A percentile compares a stretch with the other conserved stretches of the same genome.
phyloP scores from a whole-genome alignment of 1,140 invertebrate species.

The Plectus sambesii region DNA sequence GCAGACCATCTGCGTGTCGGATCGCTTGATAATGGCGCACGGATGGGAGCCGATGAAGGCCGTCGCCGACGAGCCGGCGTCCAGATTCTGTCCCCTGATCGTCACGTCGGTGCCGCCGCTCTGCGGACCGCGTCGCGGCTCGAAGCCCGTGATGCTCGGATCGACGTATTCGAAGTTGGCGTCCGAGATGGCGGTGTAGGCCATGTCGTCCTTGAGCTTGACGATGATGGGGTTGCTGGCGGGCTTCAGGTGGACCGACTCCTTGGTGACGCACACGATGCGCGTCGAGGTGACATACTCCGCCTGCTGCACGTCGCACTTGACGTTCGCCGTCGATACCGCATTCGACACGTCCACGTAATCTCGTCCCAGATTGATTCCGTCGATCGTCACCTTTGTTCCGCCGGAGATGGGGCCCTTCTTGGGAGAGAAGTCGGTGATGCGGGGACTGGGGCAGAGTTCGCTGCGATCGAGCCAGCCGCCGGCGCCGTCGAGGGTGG shows the following conservation, averaged over 20 bases:
- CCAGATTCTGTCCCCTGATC: slow-evolving; percentile 76
- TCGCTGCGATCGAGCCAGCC: slow-evolving; percentile 19
- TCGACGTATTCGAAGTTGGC: slow-evolving; percentile 37
- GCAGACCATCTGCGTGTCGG: slow-evolving; percentile 26
- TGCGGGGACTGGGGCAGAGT: slow-evolving; percentile 38
- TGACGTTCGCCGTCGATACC: slow-evolving; percentile 76
- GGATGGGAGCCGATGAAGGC: slow-evolving; percentile 75
- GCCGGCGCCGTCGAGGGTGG: slow-evolving; percentile 10
- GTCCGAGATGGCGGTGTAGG: slow-evolving; percentile 32
- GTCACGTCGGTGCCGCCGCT: slow-evolving; percentile 85
- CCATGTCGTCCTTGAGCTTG: slow-evolving; percentile 24
- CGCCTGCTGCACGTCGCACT: slow-evolving; percentile 65
- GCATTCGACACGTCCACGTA: slow-evolving; percentile 77
- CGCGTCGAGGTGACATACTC: slow-evolving; percentile 32
- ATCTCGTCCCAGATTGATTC: slow-evolving; percentile 80
- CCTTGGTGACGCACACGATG: slow-evolving; percentile 39
- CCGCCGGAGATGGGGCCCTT: slow-evolving; percentile 91
- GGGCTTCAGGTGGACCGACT: slow-evolving; percentile 45
- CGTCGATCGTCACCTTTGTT: slow-evolving; percentile 80
- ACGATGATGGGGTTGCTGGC: slow-evolving; percentile 69
- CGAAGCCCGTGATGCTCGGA: slow-evolving; percentile 51
- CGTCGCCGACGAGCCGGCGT: slow-evolving; percentile 76
- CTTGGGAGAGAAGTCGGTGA: slow-evolving; percentile 63
- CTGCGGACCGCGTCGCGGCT: slow-evolving; percentile 72
- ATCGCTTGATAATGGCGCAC: slow-evolving; percentile 60